Evolutionary conservation across 2,888 invertebrate species (phyloP).

Genomic region (Eristalinus aeneus): DNA sequence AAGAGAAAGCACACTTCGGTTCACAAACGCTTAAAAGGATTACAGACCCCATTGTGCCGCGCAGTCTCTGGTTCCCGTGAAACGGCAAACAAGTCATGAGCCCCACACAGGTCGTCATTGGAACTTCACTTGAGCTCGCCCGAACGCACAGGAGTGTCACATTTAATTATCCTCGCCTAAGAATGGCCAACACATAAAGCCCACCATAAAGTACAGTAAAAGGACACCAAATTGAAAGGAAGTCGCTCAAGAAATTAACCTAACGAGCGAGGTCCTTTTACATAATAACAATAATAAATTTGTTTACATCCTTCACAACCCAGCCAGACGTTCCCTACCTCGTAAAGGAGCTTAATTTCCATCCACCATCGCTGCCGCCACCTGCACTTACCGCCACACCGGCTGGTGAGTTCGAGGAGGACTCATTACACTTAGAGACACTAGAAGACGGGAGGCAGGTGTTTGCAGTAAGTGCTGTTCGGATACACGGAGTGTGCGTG

Average conservation of each 20-base stretch:
- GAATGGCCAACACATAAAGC: conserved; percentile 49
- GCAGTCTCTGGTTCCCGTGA: not conserved
- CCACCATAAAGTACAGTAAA: conserved; percentile 57
- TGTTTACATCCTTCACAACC: conserved; percentile 40
- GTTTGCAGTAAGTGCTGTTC: conserved; percentile 40
- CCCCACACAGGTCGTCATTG: conserved; percentile 20
- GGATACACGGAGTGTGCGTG: conserved; percentile 1
- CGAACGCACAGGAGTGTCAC: conserved; percentile 35
- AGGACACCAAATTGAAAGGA: conserved; percentile 66
- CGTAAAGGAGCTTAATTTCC: conserved; percentile 32
- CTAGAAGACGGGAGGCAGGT: conserved; percentile 27
- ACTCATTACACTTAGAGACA: conserved; percentile 36
- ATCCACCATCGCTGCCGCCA: not conserved
- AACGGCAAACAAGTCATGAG: conserved; percentile 25
- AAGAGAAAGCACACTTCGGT: not conserved
- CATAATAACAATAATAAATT: conserved; percentile 63
- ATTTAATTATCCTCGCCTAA: conserved; percentile 62
- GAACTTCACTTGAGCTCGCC: conserved; percentile 28
- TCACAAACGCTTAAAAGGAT: not conserved
- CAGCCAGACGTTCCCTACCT: conserved; percentile 8
- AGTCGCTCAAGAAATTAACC: conserved; percentile 66
- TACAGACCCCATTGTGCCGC: not conserved
- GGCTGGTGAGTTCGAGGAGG: conserved; percentile 22
- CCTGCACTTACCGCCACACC: not conserved
- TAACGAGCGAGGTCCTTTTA: conserved; percentile 64